These are phyloP conservation scores for Hybognathus amarus DNA, from an alignment of 2,797 vertebrate genomes.

Conservation along the genomic window DNA sequence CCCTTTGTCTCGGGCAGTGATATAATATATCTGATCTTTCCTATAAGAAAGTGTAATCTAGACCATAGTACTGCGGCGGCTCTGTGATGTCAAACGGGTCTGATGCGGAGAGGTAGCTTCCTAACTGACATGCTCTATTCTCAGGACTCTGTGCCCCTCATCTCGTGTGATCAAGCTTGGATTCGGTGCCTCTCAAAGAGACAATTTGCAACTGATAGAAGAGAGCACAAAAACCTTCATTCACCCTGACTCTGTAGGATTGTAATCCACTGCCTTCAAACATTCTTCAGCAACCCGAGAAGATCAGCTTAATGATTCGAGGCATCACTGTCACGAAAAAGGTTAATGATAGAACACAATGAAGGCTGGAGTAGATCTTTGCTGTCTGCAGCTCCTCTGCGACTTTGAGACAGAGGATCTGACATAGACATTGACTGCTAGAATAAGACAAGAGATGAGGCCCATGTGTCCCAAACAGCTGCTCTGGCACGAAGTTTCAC, in stretches of 20 bases:
- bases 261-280: constrained; percentile 12
- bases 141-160: constrained; percentile 81
- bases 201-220: too few relatives aligned
- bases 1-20: too few relatives aligned
- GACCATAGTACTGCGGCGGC: constrained; percentile 88
- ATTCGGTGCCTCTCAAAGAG: constrained; percentile 5
- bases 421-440: constrained; percentile 70
- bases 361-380: constrained; percentile 38
- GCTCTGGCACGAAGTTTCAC: constrained; percentile 70
- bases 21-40: too few relatives aligned
- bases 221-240: constrained; percentile 17
- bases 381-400: constrained; percentile 56
- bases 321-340: constrained; percentile 39
- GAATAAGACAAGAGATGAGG: constrained; percentile 63
- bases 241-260: neutral
- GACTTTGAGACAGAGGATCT: constrained; percentile 62
- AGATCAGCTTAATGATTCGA: too few relatives aligned
- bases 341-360: constrained; percentile 38
- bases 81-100: constrained; percentile 85
- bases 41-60: constrained; percentile 62
- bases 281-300: constrained; percentile 21
- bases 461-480: constrained; percentile 73
- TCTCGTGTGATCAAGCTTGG: constrained; percentile 71
- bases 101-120: constrained; percentile 81
- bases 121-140: constrained; percentile 77